Conservation (phyloP, 2,888 invertebrate species). For the Hesperia comma region DNA sequence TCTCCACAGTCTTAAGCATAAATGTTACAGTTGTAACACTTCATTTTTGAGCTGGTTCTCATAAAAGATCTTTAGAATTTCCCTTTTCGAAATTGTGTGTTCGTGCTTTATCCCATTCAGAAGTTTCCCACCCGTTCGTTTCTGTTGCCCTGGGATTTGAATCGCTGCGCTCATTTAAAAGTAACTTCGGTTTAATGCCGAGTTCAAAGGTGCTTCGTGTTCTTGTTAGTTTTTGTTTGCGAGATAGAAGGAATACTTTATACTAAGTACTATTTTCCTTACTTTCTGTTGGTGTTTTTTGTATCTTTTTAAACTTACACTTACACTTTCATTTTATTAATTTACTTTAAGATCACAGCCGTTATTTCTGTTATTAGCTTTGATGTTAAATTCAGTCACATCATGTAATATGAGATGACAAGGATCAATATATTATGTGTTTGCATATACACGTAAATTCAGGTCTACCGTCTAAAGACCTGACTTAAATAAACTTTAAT, state of each 20-base stretch:
- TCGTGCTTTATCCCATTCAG: constrained; percentile 34
- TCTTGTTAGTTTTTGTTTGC: constrained; percentile 29
- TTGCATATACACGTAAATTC: too few species aligned
- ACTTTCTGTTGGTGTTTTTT: constrained; percentile 8
- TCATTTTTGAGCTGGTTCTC: constrained; percentile 20
- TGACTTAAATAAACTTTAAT: too few species aligned
- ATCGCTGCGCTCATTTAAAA: constrained; percentile 36
- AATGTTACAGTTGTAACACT: constrained; percentile 25
- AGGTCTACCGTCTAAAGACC: too few species aligned
- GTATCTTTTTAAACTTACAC: background rate
- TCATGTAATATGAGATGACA: too few species aligned
- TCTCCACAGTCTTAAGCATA: background rate
- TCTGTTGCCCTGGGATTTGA: constrained; percentile 28
- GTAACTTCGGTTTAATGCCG: constrained; percentile 35
- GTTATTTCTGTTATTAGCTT: constrained; percentile 1
- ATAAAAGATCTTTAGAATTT: constrained; percentile 31
- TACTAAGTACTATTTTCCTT: constrained; percentile 18
- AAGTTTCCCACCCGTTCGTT: constrained; percentile 30
- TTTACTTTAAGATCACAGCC: too few species aligned
- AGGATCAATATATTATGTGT: too few species aligned
- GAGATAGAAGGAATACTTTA: constrained; percentile 25
- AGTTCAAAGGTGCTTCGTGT: constrained; percentile 32
- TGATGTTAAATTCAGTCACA: too few species aligned
- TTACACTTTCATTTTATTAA: background rate
- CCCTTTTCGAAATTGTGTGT: constrained; percentile 23